Conservation (phyloP, 2,113 vertebrate species). For the Crotalus viridis region DNA sequence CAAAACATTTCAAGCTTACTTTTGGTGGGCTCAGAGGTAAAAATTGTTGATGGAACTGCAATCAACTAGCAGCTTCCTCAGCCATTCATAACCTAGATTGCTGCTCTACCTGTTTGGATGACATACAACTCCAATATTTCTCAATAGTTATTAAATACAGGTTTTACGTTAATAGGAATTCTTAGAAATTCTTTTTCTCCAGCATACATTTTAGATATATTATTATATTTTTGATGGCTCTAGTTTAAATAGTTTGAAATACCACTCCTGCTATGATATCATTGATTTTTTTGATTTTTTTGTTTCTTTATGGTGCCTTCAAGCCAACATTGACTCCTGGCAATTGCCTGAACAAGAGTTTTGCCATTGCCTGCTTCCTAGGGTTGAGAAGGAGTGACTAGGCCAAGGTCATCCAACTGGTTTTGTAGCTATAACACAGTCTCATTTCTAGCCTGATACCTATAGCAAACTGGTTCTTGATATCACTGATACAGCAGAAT, state of each 20-base stretch:
- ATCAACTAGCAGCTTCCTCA: neutral
- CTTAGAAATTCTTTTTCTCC: neutral
- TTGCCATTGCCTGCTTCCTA: neutral
- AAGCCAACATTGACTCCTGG: neutral
- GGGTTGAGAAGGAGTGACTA: neutral
- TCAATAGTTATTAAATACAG: neutral
- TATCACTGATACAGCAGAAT: neutral
- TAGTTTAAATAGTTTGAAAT: neutral
- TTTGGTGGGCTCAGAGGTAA: neutral
- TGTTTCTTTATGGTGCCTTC: neutral
- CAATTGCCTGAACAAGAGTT: neutral
- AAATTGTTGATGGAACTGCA: neutral
- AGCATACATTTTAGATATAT: neutral
- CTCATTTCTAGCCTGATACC: neutral
- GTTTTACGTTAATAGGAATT: neutral
- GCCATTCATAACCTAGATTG: neutral
- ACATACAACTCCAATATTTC: neutral
- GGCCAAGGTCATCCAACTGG: neutral
- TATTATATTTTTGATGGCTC: neutral
- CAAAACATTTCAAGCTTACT: neutral
- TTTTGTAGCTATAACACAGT: neutral
- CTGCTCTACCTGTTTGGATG: neutral
- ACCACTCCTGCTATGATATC: neutral
- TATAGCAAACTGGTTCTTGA: neutral
- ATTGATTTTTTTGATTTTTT: neutral